Conservation (phyloP, 2,888 invertebrate species). For the Synergus gifuensis region DNA sequence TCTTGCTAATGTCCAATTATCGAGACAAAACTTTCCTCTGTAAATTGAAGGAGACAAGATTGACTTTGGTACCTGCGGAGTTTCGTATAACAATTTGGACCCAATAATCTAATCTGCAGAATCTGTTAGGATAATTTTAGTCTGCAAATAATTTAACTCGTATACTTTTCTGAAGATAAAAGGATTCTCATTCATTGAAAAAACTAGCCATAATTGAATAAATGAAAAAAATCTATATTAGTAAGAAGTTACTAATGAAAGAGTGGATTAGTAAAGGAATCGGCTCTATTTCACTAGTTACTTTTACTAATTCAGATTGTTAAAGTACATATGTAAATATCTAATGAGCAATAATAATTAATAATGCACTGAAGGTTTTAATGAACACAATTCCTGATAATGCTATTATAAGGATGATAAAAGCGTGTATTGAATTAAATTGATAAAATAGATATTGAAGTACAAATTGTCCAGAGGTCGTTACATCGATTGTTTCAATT, state of each 20-base stretch:
- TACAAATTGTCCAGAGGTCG: background rate
- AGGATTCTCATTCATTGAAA: too few species aligned
- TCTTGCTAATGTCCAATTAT: constrained; percentile 32
- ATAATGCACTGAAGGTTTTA: background rate
- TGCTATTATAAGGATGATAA: too few species aligned
- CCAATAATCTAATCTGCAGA: background rate
- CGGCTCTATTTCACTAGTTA: too few species aligned
- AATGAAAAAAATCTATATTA: too few species aligned
- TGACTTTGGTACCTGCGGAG: background rate
- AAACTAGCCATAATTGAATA: too few species aligned
- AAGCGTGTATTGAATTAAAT: constrained; percentile 2
- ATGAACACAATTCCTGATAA: too few species aligned
- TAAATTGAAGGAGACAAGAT: constrained; percentile 21
- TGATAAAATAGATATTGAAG: background rate
- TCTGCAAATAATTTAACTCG: background rate
- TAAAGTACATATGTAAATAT: too few species aligned
- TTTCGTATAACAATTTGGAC: constrained; percentile 9
- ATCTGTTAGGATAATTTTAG: background rate
- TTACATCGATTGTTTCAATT: constrained; percentile 14
- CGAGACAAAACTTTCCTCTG: background rate
- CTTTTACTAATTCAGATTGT: too few species aligned
- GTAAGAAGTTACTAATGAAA: too few species aligned
- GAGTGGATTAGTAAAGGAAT: too few species aligned
- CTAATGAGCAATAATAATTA: background rate
- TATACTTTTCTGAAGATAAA: too few species aligned